Conservation (phyloP, 2,113 vertebrate species). For the Scomber scombrus region DNA sequence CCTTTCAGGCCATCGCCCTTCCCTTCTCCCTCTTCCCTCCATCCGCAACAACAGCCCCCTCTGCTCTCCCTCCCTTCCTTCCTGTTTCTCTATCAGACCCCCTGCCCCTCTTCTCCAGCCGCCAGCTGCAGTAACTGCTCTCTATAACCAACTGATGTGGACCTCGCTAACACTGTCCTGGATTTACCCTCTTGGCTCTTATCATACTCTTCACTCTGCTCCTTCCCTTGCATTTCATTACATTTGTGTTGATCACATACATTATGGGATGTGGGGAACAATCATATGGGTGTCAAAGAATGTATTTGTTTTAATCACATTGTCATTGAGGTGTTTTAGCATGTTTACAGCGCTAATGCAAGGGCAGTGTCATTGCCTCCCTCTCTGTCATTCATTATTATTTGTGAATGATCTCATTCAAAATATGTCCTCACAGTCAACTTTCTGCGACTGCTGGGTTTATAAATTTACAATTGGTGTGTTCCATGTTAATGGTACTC, state of each 20-base stretch:
- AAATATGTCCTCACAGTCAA: conserved; percentile 2
- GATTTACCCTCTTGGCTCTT: background rate
- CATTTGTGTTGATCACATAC: background rate
- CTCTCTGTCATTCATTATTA: conserved; percentile 43
- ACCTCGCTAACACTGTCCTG: conserved; percentile 13
- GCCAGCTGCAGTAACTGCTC: conserved; percentile 44
- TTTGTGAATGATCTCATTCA: background rate
- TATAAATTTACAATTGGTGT: background rate
- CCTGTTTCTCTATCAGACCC: conserved; percentile 50
- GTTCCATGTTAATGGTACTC: background rate
- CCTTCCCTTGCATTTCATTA: conserved; percentile 5
- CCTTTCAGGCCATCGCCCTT: conserved; percentile 80
- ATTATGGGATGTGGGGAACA: background rate
- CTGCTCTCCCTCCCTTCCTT: conserved; percentile 40
- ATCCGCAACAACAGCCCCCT: conserved; percentile 8
- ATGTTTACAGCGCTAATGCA: conserved; percentile 32
- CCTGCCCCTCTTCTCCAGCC: background rate
- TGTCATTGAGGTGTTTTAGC: conserved; percentile 23
- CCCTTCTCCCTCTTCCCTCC: conserved; percentile 73
- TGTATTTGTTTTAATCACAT: conserved; percentile 26
- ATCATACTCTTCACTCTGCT: conserved; percentile 14
- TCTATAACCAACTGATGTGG: conserved; percentile 45
- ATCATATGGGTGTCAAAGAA: background rate
- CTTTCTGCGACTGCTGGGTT: background rate
- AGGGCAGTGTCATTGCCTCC: conserved; percentile 45